Percentiles rank a stretch among this genome's conserved stretches.
phyloP scores from a whole-genome alignment of 1,140 invertebrate species.

The Drosophila baimaii region DNA sequence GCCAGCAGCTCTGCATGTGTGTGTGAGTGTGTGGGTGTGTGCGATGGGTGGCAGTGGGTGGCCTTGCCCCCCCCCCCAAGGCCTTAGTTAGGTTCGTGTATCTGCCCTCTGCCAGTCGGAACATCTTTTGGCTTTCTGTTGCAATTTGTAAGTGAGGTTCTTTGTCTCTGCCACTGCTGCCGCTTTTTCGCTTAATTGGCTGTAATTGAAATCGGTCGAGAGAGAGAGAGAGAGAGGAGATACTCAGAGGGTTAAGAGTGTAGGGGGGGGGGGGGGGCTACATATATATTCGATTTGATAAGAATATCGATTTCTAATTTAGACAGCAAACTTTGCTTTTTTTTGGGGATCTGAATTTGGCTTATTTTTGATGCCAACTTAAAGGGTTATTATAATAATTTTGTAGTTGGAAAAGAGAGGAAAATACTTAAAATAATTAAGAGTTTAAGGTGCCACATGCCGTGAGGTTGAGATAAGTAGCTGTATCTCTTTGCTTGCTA shows the following conservation, averaged over 20 bases:
- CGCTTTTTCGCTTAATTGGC: slow-evolving; percentile 67
- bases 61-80: neutral
- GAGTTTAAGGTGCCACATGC: neutral
- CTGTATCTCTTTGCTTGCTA: too few relatives aligned
- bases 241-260: too few relatives aligned
- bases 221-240: too few relatives aligned
- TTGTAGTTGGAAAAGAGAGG: too few relatives aligned
- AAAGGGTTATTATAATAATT: too few relatives aligned
- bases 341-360: too few relatives aligned
- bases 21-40: neutral
- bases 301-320: slow-evolving; percentile 27
- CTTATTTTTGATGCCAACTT: too few relatives aligned
- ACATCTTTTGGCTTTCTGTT: slow-evolving; percentile 35
- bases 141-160: slow-evolving; percentile 42
- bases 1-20: slow-evolving; percentile 11
- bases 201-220: slow-evolving; percentile 67
- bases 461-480: neutral
- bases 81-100: slow-evolving; percentile 14
- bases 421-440: too few relatives aligned
- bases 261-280: neutral
- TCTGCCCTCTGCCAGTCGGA: slow-evolving; percentile 24
- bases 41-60: neutral
- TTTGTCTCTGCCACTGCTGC: slow-evolving; percentile 33
- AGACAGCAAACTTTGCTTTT: neutral
- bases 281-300: neutral